Evolutionary conservation across 2,888 invertebrate species (phyloP), one percentile per base, ranked within the genome.

Genomic region (Criorhina ranunculi): DNA sequence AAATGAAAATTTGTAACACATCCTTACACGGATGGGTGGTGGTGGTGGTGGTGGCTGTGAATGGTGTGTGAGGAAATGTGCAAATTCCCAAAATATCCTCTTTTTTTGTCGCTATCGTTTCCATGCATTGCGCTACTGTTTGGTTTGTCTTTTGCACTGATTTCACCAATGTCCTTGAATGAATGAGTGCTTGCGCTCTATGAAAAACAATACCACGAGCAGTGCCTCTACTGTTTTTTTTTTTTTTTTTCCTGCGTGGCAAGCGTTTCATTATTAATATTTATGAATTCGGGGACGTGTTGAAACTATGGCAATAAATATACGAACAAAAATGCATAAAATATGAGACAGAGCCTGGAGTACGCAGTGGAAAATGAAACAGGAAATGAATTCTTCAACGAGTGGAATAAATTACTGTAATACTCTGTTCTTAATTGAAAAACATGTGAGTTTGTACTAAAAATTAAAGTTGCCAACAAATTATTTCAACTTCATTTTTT

Each of bases 261-360:
- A 55, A n/a, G 12, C 8, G 59, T 69, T 64, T 40, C 44, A 37
- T 73, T 83, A 73, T 83, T 75, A 78, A 83, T 83, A 83, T 83
- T 83, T 83, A 83, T 83, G 79, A 83, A 78, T 60, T 73, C 67
- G 53, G 70, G 73, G 55, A 83, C 73, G 73, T 83, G 78, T 78
- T 79, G 79, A 78, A 79, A 83, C 67, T 75, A 83, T 64, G 57
- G 79, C 73, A 73, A 73, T 83, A 83, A 69, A 78, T 69, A 83
- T 12, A 73, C 57, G 60, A 60, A 69, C 11, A 44, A 79, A 78
- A 73, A 79, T 79, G 73, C 73, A 78, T 78, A 62, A 78, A 78
- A 78, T 70, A 78, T 78, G 62, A 78, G 67, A 67, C 19, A 67
- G 35, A 24, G 57, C 37, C 29, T 9, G 6, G 29, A 15, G 40